Percentiles rank a stretch among this genome's conserved stretches.
These are phyloP conservation scores for Drosophila bifasciata DNA, from an alignment of 1,140 invertebrate genomes.

Conservation along the genomic window DNA sequence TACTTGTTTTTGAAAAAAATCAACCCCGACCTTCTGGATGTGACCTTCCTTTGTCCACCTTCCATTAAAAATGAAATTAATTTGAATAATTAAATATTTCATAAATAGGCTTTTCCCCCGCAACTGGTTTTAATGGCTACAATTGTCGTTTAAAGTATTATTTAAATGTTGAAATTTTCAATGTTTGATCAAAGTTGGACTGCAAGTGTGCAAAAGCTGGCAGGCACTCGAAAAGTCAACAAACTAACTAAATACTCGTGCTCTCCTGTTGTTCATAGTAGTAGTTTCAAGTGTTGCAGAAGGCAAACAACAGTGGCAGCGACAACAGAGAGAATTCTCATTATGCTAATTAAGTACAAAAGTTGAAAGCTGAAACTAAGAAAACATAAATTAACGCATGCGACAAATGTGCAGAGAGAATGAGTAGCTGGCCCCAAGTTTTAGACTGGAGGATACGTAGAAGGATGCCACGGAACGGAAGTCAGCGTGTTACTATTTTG, in stretches of 20 bases:
- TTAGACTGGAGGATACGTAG: background rate
- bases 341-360: constrained; percentile 69
- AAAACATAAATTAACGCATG: constrained; percentile 69
- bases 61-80: too few species aligned
- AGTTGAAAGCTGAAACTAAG: constrained; percentile 50
- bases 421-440: constrained; percentile 3
- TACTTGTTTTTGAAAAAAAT: too few species aligned
- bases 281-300: constrained; percentile 45
- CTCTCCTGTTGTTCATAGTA: constrained; percentile 36
- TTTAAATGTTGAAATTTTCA: constrained; percentile 27
- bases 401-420: constrained; percentile 64
- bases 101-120: too few species aligned
- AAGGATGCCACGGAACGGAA: constrained; percentile 47
- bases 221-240: constrained; percentile 54
- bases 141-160: background rate
- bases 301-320: constrained; percentile 28
- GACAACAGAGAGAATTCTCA: constrained; percentile 37
- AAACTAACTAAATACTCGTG: constrained; percentile 46
- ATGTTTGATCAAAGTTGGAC: constrained; percentile 40
- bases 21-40: too few species aligned
- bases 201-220: constrained; percentile 45
- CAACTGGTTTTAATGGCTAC: background rate
- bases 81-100: too few species aligned
- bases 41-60: too few species aligned
- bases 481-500: constrained; percentile 72